Evolutionary conservation across 2,888 invertebrate genomes (phyloP).

Genomic region (Hirudinaria manillensis): DNA sequence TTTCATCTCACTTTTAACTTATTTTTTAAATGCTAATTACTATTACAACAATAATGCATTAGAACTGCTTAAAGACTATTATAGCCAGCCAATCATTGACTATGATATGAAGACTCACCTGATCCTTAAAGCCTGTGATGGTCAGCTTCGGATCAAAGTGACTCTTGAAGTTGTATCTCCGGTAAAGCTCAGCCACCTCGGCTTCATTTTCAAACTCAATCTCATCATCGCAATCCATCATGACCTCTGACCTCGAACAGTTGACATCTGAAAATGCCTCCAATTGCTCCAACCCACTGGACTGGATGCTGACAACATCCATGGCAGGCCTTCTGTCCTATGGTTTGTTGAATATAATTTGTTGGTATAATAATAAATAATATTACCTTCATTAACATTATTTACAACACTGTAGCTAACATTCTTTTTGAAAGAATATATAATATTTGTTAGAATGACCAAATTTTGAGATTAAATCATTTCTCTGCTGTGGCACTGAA

Average conservation of each 20-base stretch:
- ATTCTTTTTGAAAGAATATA: too few relatives aligned
- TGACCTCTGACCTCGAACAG: slow-evolving; percentile 31
- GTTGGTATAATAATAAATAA: too few relatives aligned
- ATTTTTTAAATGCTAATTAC: too few relatives aligned
- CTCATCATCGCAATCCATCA: not conserved
- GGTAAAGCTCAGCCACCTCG: slow-evolving; percentile 47
- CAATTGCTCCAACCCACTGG: slow-evolving; percentile 2
- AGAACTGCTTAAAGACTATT: not conserved
- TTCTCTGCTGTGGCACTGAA: too few relatives aligned
- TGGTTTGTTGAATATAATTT: too few relatives aligned
- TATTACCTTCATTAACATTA: too few relatives aligned
- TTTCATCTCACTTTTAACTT: too few relatives aligned
- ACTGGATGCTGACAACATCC: not conserved
- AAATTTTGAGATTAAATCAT: too few relatives aligned
- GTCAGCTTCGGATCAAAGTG: slow-evolving; percentile 45
- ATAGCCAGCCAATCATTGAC: not conserved
- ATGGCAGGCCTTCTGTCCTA: too few relatives aligned
- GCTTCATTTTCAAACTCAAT: slow-evolving; percentile 29
- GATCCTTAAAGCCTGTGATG: slow-evolving; percentile 41
- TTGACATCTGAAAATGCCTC: not conserved
- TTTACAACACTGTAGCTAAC: too few relatives aligned
- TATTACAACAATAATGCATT: too few relatives aligned
- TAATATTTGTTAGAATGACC: too few relatives aligned
- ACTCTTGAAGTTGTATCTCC: slow-evolving; percentile 45
- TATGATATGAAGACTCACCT: slow-evolving; percentile 33